Evolutionary conservation across 2,113 vertebrate species (phyloP).

Genomic region (Xenopus laevis): DNA sequence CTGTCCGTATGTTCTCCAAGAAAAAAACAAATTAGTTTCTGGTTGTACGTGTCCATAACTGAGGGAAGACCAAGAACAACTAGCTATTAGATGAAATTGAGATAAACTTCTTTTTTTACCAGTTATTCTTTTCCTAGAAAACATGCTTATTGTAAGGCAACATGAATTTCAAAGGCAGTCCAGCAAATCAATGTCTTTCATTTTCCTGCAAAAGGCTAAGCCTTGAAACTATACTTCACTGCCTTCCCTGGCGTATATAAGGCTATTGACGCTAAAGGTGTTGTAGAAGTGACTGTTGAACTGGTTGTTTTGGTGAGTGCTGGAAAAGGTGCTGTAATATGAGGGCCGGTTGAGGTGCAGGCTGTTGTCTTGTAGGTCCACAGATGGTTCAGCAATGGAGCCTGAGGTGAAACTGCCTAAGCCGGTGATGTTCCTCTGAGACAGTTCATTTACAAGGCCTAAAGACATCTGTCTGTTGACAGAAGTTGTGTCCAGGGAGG

Average conservation of each 20-base stretch:
- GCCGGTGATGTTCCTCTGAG: conserved; percentile 72
- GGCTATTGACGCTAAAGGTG: conserved; percentile 91
- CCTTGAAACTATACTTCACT: conserved; percentile 75
- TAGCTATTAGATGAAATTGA: not conserved
- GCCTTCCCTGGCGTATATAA: conserved; percentile 89
- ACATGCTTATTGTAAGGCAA: not conserved
- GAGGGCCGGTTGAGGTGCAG: conserved; percentile 67
- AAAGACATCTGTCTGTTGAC: conserved; percentile 61
- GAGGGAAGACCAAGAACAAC: not conserved
- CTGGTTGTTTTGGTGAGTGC: conserved; percentile 73
- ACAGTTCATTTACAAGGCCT: conserved; percentile 70
- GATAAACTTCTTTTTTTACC: not conserved
- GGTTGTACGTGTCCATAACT: too few relatives aligned
- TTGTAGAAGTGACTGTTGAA: conserved; percentile 86
- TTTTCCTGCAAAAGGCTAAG: fast-evolving
- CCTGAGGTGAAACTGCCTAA: conserved; percentile 50
- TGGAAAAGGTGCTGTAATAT: conserved; percentile 84
- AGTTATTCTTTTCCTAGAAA: conserved; percentile 11
- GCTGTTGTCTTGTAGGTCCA: conserved; percentile 68
- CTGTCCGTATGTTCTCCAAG: too few relatives aligned
- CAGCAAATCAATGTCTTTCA: conserved; percentile 7
- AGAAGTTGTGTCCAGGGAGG: conserved; percentile 64
- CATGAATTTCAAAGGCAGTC: not conserved
- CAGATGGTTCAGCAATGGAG: conserved; percentile 33
- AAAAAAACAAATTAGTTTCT: too few relatives aligned